Conservation (phyloP, 2,888 invertebrate species). For the Drosophila ezoana region DNA sequence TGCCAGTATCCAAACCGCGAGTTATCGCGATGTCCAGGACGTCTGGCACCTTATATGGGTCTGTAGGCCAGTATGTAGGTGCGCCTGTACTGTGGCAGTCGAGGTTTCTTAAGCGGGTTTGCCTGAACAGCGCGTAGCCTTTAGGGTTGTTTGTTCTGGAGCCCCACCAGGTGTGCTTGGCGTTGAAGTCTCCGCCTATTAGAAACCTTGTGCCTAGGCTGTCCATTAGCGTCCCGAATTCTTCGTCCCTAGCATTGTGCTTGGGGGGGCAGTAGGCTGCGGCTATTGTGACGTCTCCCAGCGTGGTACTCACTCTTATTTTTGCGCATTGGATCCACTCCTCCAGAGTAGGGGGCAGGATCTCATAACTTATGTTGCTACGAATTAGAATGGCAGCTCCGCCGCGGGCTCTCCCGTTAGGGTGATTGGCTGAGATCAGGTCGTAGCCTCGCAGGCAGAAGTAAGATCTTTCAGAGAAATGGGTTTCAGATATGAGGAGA, state of each 20-base stretch:
- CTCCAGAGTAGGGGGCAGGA: background rate
- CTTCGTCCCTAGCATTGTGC: background rate
- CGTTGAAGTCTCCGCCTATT: constrained; percentile 16
- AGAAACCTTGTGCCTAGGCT: too few species aligned
- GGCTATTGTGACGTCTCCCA: background rate
- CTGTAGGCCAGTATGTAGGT: too few species aligned
- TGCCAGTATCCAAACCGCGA: too few species aligned
- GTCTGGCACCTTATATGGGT: too few species aligned
- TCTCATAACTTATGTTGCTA: background rate
- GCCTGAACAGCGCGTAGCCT: too few species aligned
- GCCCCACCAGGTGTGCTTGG: background rate
- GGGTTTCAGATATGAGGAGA: background rate
- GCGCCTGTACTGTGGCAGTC: too few species aligned
- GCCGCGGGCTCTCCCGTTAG: background rate
- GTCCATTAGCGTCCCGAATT: background rate
- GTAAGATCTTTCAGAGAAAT: constrained; percentile 14
- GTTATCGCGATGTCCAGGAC: too few species aligned
- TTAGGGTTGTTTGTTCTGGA: too few species aligned
- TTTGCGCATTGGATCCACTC: constrained; percentile 1
- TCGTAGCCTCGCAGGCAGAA: constrained; percentile 8
- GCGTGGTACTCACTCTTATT: background rate
- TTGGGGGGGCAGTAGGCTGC: constrained; percentile 7
- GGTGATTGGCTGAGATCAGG: background rate
- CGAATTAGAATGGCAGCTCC: background rate
- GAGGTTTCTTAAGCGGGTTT: too few species aligned